These are phyloP conservation scores for Lepidurus arcticus DNA, from an alignment of 1,140 invertebrate genomes.

Conservation along the genomic window DNA sequence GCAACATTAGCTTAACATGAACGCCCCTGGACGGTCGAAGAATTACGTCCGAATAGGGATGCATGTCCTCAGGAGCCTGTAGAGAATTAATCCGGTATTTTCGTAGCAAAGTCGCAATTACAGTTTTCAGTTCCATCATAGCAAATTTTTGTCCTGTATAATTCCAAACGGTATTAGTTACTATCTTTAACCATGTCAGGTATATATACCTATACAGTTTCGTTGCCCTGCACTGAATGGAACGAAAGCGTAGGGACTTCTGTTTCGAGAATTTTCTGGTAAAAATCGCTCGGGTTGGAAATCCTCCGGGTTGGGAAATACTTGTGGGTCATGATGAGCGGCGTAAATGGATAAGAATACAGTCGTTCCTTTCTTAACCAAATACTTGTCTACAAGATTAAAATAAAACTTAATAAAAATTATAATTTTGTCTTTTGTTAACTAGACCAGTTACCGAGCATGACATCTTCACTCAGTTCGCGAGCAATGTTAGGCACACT, in stretches of 20 bases:
- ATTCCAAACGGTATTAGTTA: too few relatives aligned
- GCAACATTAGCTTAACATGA: conserved; percentile 41
- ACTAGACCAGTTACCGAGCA: conserved; percentile 34
- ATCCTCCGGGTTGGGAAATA: conserved; percentile 60
- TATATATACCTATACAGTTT: conserved; percentile 51
- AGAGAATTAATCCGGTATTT: conserved; percentile 50
- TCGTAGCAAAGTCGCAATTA: conserved; percentile 52
- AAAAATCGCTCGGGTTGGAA: conserved; percentile 70
- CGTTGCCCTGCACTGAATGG: conserved; percentile 62
- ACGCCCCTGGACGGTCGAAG: conserved; percentile 48
- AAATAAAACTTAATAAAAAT: not conserved
- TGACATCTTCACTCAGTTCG: conserved; percentile 44
- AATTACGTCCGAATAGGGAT: conserved; percentile 39
- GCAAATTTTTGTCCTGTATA: conserved; percentile 51
- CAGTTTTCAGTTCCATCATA: conserved; percentile 53
- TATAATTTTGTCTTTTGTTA: not conserved
- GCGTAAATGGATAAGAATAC: conserved; percentile 53
- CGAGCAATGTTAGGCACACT: conserved; percentile 50
- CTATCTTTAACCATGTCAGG: not conserved
- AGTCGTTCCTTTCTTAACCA: conserved; percentile 47
- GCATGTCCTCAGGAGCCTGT: conserved; percentile 40
- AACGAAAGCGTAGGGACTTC: conserved; percentile 49
- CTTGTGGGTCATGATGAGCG: conserved; percentile 56
- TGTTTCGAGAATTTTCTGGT: conserved; percentile 46
- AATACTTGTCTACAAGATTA: conserved; percentile 44